Evolutionary conservation across 2,888 invertebrate species (phyloP).

Genomic region (Gnatocerus cornutus): DNA sequence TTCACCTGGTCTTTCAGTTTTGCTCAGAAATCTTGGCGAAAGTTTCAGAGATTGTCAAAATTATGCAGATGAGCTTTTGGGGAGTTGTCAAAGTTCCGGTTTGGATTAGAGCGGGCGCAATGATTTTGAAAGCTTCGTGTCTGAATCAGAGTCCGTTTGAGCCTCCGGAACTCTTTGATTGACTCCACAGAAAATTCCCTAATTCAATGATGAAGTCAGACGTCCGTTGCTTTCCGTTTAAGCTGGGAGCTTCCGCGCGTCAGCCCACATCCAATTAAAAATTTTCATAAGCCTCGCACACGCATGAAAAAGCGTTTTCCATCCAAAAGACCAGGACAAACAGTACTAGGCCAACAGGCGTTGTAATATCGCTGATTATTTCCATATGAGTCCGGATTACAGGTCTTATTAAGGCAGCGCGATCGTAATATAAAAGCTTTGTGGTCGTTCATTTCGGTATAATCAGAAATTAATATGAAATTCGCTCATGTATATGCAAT

Average conservation of each 20-base stretch:
- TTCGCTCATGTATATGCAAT: slow-evolving; percentile 73
- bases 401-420: slow-evolving; percentile 70
- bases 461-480: slow-evolving; percentile 73
- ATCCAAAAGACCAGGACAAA: slow-evolving; percentile 58
- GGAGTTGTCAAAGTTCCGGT: too few species aligned
- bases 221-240: neutral
- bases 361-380: slow-evolving; percentile 69
- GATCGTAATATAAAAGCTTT: slow-evolving; percentile 72
- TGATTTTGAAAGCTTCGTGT: too few species aligned
- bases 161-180: neutral
- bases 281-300: slow-evolving; percentile 56
- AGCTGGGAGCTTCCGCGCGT: neutral
- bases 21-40: too few species aligned
- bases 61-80: too few species aligned
- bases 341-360: slow-evolving; percentile 57
- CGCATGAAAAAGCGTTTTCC: slow-evolving; percentile 54
- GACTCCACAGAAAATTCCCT: neutral
- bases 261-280: slow-evolving; percentile 53
- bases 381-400: slow-evolving; percentile 70
- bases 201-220: neutral
- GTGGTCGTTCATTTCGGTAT: slow-evolving; percentile 71
- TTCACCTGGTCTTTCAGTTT: too few species aligned
- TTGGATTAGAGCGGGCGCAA: too few species aligned
- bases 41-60: too few species aligned
- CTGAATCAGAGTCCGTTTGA: neutral